These are phyloP conservation scores for Stercorarius parasiticus DNA, from an alignment of 2,113 vertebrate species.

Conservation along the genomic window DNA sequence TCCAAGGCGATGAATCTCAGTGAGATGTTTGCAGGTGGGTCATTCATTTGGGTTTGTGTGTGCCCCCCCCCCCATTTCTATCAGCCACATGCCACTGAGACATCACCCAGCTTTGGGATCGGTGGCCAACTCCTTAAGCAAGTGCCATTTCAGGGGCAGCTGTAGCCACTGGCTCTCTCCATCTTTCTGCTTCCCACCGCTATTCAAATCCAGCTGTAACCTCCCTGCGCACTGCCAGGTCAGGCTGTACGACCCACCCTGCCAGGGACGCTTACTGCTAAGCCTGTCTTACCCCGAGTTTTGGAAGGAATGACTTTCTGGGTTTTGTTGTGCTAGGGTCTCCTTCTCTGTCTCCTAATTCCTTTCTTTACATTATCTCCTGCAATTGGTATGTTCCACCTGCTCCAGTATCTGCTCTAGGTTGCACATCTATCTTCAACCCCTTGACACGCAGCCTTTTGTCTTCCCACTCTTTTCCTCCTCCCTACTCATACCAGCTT, in stretches of 20 bases:
- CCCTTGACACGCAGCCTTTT: not conserved
- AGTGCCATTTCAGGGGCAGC: not conserved
- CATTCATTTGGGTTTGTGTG: accelerated
- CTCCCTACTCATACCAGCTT: accelerated
- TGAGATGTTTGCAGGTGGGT: not conserved
- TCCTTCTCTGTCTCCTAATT: not conserved
- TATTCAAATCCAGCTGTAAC: not conserved
- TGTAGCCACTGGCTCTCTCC: not conserved
- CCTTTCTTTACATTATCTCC: not conserved
- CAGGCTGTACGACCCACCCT: not conserved
- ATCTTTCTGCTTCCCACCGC: not conserved
- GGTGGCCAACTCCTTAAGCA: accelerated
- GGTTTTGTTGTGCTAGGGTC: not conserved
- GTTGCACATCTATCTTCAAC: not conserved
- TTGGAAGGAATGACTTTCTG: not conserved
- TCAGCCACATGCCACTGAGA: not conserved
- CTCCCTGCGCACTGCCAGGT: not conserved
- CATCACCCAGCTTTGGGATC: not conserved
- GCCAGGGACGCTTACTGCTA: not conserved
- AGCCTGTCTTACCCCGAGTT: not conserved
- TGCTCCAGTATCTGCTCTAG: not conserved
- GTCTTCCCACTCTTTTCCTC: not conserved
- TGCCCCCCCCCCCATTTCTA: accelerated
- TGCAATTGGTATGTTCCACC: not conserved
- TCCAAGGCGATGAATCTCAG: not conserved